A percentile compares a stretch with the other conserved stretches of the same genome.
Conservation (phyloP, 1,140 invertebrate species). For the Achatina immaculata region DNA sequence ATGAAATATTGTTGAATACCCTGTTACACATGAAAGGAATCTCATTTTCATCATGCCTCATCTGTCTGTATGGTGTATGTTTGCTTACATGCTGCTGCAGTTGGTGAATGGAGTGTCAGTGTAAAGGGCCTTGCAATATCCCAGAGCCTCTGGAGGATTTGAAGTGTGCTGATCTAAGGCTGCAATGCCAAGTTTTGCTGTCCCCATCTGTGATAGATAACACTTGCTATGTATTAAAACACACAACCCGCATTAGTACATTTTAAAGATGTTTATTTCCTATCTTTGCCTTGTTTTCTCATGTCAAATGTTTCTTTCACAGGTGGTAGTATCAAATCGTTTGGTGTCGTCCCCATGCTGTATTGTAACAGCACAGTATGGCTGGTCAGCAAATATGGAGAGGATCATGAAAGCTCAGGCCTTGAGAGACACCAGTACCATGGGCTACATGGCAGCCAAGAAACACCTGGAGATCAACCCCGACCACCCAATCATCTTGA, state of each 20-base stretch:
- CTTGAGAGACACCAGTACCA: constrained; percentile 92
- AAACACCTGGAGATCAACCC: constrained; percentile 98
- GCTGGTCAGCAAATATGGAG: constrained; percentile 99
- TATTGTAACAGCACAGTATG: constrained; percentile 92
- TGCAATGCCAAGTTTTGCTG: too few species aligned
- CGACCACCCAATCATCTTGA: constrained; percentile 96
- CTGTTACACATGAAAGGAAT: not conserved
- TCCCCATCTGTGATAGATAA: too few species aligned
- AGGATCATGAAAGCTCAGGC: constrained; percentile 99
- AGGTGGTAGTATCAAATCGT: constrained; percentile 87
- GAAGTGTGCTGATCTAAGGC: too few species aligned
- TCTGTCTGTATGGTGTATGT: too few species aligned
- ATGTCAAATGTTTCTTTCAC: too few species aligned
- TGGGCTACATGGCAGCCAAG: constrained; percentile 98
- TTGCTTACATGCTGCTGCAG: too few species aligned
- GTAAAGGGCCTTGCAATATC: too few species aligned
- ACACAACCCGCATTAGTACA: too few species aligned
- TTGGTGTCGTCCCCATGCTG: constrained; percentile 94
- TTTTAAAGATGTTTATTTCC: not conserved
- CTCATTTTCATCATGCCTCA: not conserved
- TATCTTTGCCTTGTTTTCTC: constrained; percentile 35
- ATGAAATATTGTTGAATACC: not conserved
- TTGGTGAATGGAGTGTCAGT: too few species aligned
- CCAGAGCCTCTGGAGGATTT: too few species aligned
- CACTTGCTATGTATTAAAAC: too few species aligned